Evolutionary conservation across 2,888 invertebrate species (phyloP).

Genomic region (Macrosiphum euphorbiae): DNA sequence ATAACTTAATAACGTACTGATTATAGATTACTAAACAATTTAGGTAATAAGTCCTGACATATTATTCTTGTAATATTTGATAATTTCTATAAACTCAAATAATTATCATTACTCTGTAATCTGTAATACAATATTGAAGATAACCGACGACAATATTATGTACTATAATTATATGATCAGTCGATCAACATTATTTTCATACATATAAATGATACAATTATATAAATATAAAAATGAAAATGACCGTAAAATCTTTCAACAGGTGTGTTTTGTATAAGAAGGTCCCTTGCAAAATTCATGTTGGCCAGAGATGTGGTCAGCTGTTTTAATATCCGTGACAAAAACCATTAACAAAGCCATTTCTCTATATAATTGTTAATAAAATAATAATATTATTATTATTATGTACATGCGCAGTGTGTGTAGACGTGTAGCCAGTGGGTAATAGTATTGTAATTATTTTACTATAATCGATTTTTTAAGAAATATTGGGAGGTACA

Average conservation of each 20-base stretch:
- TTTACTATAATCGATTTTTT: background rate
- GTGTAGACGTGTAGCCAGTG: too few species aligned
- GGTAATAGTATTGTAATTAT: background rate
- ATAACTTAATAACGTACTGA: slow-evolving; percentile 7
- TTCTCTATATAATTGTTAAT: background rate
- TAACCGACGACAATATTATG: background rate
- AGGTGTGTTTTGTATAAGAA: background rate
- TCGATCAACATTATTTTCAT: background rate
- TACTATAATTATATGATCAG: background rate
- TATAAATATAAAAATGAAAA: background rate
- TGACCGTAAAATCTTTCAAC: background rate
- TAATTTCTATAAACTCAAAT: background rate
- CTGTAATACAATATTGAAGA: background rate
- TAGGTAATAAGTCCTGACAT: slow-evolving; percentile 3
- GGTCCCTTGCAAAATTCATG: background rate
- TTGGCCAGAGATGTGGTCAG: background rate
- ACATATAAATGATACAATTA: background rate
- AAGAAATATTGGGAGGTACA: background rate
- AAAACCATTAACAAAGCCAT: background rate
- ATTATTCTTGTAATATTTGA: background rate
- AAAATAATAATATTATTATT: too few species aligned
- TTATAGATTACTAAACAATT: slow-evolving; percentile 34
- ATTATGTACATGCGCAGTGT: too few species aligned
- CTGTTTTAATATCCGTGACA: background rate
- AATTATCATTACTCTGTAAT: background rate